Evolutionary conservation across 2,888 invertebrate genomes (phyloP), one percentile per base, ranked within the genome.

Genomic region (Meiosimyza platycephala): DNA sequence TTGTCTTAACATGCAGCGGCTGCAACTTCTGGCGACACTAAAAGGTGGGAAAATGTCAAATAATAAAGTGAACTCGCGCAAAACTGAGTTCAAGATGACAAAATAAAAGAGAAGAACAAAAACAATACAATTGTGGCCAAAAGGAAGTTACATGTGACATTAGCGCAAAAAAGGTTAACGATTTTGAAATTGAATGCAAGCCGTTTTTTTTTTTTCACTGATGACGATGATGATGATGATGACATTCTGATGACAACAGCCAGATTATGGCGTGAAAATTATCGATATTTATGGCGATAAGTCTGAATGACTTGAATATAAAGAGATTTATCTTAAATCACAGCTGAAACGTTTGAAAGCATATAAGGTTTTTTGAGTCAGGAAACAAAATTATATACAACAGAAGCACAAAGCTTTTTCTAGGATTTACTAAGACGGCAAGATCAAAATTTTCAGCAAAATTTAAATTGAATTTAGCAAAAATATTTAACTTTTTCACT

Each of bases 31-130:
- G 60, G 65, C 74, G 85, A 86, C 86, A 82, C 82, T 84, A 85
- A 85, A 83, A 85, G 86, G 83, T 85, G 85, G 85, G 86, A 85
- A 85, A 85, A 81, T 85, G 82, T 83, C 84, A 84, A 81, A 81
- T 82, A 81, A 78, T 78, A 67, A 73, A 71, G 40, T 28, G 40
- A 47, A 54, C 60, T 40, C 51, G 66, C 51, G 40, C 47, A 22
- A 40, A 52, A 62, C 62, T 16, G 1, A 40, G 52, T 11, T 16
- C 22, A 16, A 33, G 40, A 33, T 50, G 11, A 33, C 16, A 33
- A 69, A 60, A 22, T 50, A 33, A 22, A 48, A 22, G 5, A 51
- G 18, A n/a, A 16, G 40, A 47, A 57, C 57, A 67, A 16, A 28
- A 63, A 68, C 16, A 33, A 59, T 16, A 40, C 40, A 50, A 33